Percentiles rank a stretch among this genome's conserved stretches.
phyloP scores from a whole-genome alignment of 2,113 vertebrate species.

The Uria aalge region DNA sequence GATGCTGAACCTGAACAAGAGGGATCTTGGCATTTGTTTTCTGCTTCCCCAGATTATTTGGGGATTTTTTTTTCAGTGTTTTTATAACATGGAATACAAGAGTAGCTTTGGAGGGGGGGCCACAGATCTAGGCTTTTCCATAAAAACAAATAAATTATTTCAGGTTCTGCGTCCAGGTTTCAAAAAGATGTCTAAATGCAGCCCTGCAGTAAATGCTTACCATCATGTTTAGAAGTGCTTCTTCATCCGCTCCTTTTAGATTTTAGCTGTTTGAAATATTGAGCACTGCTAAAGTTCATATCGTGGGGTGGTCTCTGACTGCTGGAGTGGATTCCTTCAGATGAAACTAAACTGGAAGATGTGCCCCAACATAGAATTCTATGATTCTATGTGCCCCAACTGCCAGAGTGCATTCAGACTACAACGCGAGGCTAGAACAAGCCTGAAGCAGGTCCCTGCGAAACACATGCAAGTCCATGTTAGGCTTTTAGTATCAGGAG shows the following conservation, averaged over 20 bases:
- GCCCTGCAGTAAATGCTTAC: background rate
- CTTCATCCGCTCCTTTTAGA: background rate
- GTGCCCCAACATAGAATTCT: background rate
- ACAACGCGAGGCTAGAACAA: background rate
- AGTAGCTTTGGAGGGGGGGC: background rate
- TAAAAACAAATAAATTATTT: background rate
- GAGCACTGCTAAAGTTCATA: background rate
- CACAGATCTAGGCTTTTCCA: background rate
- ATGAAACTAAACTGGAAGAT: background rate
- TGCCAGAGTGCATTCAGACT: background rate
- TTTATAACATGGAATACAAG: background rate
- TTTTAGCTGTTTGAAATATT: background rate
- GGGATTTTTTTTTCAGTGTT: background rate
- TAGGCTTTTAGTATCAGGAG: background rate
- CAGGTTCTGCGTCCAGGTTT: background rate
- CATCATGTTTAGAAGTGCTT: background rate
- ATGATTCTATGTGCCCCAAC: background rate
- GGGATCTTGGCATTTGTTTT: background rate
- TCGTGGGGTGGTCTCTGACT: background rate
- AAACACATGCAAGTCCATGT: fast-evolving
- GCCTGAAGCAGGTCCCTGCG: background rate
- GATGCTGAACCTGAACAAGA: background rate
- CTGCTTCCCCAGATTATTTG: background rate
- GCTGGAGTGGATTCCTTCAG: background rate
- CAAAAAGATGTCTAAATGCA: background rate